A percentile compares a stretch with the other conserved stretches of the same genome.
Evolutionary conservation across 2,797 vertebrate species (phyloP).

Genomic region (Parambassis ranga): DNA sequence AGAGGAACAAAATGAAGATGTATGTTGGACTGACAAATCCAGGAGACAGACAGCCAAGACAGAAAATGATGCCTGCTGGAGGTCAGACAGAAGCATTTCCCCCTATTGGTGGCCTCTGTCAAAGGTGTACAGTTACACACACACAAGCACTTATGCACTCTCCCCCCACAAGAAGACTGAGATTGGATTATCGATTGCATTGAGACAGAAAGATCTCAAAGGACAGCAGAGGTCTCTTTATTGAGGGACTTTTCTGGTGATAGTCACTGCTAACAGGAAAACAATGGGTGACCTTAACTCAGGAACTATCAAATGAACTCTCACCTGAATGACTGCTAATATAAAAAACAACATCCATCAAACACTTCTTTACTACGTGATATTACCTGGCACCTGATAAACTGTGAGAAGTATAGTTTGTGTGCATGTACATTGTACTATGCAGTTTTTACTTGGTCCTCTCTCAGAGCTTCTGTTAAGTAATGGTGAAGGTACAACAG

Average conservation of each 20-base stretch:
- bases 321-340: slow-evolving; percentile 5
- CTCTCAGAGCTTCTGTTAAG: too few relatives aligned
- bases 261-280: slow-evolving; percentile 60
- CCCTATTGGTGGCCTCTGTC: slow-evolving; percentile 49
- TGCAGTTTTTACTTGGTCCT: too few relatives aligned
- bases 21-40: slow-evolving; percentile 33
- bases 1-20: slow-evolving; percentile 45
- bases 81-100: slow-evolving; percentile 70
- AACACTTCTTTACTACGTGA: too few relatives aligned
- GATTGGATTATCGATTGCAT: slow-evolving; percentile 75
- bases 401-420: too few relatives aligned
- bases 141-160: slow-evolving; percentile 30
- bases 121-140: slow-evolving; percentile 67
- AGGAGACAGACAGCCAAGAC: slow-evolving; percentile 27
- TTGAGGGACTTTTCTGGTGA: slow-evolving; percentile 44
- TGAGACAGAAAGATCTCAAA: slow-evolving; percentile 60
- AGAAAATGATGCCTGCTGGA: slow-evolving; percentile 68
- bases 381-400: too few relatives aligned
- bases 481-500: too few relatives aligned
- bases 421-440: too few relatives aligned
- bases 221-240: slow-evolving; percentile 58
- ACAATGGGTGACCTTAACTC: slow-evolving; percentile 64
- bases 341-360: too few relatives aligned
- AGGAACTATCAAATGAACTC: slow-evolving; percentile 19
- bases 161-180: slow-evolving; percentile 47